Evolutionary conservation across 2,797 vertebrate genomes (phyloP).

Genomic region (Harpagifer antarcticus): DNA sequence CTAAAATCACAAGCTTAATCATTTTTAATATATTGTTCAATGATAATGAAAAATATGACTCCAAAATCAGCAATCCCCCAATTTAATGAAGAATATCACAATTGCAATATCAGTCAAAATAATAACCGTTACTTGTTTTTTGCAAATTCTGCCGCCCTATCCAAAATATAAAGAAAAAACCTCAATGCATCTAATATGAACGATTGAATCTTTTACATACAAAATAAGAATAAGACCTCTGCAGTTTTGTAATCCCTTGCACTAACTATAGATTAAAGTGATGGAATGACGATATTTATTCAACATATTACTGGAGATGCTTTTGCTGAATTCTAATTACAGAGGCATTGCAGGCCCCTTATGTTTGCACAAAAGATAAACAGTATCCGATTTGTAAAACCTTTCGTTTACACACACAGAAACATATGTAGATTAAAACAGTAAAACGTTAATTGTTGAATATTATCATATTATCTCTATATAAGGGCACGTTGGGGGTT

Average conservation of each 20-base stretch:
- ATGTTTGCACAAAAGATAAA: conserved; percentile 8
- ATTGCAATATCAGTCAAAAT: too few species aligned
- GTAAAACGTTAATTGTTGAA: conserved; percentile 4
- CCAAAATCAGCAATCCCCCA: too few species aligned
- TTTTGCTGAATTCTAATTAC: conserved; percentile 24
- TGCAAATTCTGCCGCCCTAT: too few species aligned
- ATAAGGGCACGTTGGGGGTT: conserved; percentile 13
- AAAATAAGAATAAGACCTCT: not conserved
- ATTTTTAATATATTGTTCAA: too few species aligned
- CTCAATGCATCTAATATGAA: too few species aligned
- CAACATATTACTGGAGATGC: conserved; percentile 17
- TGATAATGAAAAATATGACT: too few species aligned
- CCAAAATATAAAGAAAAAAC: too few species aligned
- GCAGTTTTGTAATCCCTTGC: not conserved
- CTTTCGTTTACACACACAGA: conserved; percentile 4
- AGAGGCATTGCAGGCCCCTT: conserved; percentile 2
- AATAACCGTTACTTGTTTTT: too few species aligned
- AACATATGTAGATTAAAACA: conserved; percentile 25
- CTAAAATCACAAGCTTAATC: too few species aligned
- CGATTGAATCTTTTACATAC: too few species aligned
- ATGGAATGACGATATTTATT: not conserved
- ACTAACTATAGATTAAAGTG: conserved; percentile 17
- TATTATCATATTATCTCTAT: conserved; percentile 17
- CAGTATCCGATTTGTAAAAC: not conserved
- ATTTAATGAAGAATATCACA: too few species aligned